Conservation (phyloP, 1,140 invertebrate species). For the Caenorhabditis brenneri region DNA sequence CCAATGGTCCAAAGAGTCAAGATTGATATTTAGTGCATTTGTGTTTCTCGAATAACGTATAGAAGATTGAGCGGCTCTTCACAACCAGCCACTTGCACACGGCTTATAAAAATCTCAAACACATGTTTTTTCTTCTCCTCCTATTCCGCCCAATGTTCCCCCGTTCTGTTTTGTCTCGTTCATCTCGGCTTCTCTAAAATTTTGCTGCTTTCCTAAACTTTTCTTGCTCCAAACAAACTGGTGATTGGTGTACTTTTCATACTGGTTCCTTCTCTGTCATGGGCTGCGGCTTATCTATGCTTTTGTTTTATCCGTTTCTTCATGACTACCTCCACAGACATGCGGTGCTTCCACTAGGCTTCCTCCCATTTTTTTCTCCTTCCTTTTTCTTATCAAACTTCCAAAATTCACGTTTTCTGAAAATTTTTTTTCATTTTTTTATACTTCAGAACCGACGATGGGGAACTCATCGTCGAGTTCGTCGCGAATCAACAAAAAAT, state of each 20-base stretch:
- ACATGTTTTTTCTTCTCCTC: conserved; percentile 22
- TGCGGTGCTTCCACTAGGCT: too few species aligned
- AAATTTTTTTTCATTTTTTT: background rate
- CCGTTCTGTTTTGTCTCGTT: conserved; percentile 12
- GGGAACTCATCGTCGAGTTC: conserved; percentile 33
- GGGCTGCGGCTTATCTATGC: background rate
- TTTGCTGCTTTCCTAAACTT: background rate
- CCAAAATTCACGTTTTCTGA: background rate
- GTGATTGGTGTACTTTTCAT: conserved; percentile 4
- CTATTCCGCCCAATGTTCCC: background rate
- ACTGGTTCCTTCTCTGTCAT: too few species aligned
- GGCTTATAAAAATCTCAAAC: conserved; percentile 42
- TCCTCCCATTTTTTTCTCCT: background rate
- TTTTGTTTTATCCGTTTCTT: too few species aligned
- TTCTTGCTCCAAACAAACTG: background rate
- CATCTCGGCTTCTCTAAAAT: background rate
- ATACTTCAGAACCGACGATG: conserved; percentile 1
- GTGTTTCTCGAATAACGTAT: conserved; percentile 33
- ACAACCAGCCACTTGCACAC: conserved; percentile 20
- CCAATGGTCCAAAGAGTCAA: background rate
- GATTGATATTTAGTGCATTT: conserved; percentile 18
- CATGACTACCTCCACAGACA: background rate
- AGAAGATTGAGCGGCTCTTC: conserved; percentile 21
- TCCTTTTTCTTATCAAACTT: background rate
- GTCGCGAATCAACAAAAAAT: conserved; percentile 18